These are phyloP conservation scores for Coenobita brevimanus DNA, from an alignment of 1,140 invertebrate species.

Conservation along the genomic window DNA sequence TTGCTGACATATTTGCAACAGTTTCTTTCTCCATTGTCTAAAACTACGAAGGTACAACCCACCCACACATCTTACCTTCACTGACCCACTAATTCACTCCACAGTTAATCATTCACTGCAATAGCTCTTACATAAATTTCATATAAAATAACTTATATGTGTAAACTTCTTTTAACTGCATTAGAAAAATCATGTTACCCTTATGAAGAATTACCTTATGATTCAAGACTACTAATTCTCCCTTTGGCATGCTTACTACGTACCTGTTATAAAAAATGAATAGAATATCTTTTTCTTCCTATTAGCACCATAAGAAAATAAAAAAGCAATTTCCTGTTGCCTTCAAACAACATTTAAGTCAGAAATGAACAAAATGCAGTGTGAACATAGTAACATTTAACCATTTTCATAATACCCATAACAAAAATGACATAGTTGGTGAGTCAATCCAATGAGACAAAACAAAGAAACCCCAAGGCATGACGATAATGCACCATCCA, in stretches of 20 bases:
- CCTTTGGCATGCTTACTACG: constrained; percentile 60
- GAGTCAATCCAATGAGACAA: not conserved
- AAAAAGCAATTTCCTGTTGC: constrained; percentile 40
- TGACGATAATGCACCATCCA: constrained; percentile 12
- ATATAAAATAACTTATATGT: constrained; percentile 59
- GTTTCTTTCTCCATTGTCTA: constrained; percentile 59
- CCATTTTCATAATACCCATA: constrained; percentile 31
- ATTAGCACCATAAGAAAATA: constrained; percentile 66
- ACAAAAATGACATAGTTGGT: not conserved
- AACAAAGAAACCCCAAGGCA: constrained; percentile 23
- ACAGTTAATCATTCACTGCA: constrained; percentile 19
- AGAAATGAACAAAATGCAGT: constrained; percentile 57
- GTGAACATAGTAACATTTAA: constrained; percentile 46
- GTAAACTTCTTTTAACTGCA: constrained; percentile 28
- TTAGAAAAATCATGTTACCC: constrained; percentile 44
- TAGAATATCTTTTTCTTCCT: constrained; percentile 45
- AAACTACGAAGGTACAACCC: constrained; percentile 62
- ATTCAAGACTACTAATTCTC: constrained; percentile 35
- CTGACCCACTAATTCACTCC: constrained; percentile 43
- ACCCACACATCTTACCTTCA: constrained; percentile 47
- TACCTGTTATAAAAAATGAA: constrained; percentile 39
- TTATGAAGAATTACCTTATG: constrained; percentile 16
- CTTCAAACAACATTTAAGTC: constrained; percentile 33
- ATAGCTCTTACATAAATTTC: constrained; percentile 35
- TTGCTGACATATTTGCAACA: constrained; percentile 25